phyloP scores from a whole-genome alignment of 2,888 invertebrate genomes.

The Rugalucina vietnamica region DNA sequence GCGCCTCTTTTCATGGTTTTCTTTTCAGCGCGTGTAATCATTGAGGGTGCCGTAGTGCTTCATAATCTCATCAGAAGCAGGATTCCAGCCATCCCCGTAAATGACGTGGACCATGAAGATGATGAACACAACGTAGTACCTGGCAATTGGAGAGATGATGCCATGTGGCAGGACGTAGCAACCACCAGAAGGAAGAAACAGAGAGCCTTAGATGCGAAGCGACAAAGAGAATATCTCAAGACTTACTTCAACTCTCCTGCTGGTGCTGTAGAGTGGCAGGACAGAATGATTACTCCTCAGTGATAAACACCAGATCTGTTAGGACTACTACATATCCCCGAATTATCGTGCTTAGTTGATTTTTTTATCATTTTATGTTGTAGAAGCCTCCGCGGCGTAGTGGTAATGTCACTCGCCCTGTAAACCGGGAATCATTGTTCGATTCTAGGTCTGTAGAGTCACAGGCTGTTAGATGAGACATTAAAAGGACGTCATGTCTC shows the following conservation, averaged over 20 bases:
- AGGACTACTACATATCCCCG: background rate
- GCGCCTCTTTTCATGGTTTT: background rate
- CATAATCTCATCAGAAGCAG: slow-evolving; percentile 50
- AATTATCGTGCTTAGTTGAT: too few relatives aligned
- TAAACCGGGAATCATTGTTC: background rate
- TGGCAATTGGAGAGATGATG: slow-evolving; percentile 42
- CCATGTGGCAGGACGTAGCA: slow-evolving; percentile 29
- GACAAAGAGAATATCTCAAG: slow-evolving; percentile 44
- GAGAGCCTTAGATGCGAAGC: slow-evolving; percentile 32
- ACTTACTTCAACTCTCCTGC: slow-evolving; percentile 29
- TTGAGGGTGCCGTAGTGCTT: slow-evolving; percentile 40
- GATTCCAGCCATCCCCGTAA: slow-evolving; percentile 29
- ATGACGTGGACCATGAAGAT: slow-evolving; percentile 47
- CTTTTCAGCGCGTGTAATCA: slow-evolving; percentile 30
- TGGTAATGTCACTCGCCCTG: background rate
- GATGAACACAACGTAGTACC: slow-evolving; percentile 35
- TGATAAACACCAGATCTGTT: background rate
- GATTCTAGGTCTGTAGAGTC: background rate
- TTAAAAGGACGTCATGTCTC: too few relatives aligned
- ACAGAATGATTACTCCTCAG: slow-evolving; percentile 36
- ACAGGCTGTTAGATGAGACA: too few relatives aligned
- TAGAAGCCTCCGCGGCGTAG: background rate
- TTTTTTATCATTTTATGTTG: too few relatives aligned
- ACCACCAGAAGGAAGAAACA: slow-evolving; percentile 28
- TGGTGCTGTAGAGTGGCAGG: slow-evolving; percentile 46